Evolutionary conservation across 1,140 invertebrate species (phyloP).

Genomic region (Dendrolimus punctatus): DNA sequence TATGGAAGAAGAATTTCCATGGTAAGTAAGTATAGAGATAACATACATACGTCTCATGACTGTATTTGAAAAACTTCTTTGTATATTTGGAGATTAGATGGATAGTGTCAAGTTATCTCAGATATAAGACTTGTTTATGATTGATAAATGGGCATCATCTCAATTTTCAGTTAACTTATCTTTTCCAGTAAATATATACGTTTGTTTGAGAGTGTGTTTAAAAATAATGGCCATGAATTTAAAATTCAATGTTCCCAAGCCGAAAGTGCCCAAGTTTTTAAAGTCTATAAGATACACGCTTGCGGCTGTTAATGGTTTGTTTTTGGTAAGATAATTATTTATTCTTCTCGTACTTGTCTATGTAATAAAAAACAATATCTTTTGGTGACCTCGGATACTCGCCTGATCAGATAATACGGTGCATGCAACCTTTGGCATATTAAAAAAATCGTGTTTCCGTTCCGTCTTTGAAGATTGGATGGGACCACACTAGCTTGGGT

Average conservation of each 20-base stretch:
- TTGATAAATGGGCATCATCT: conserved; percentile 41
- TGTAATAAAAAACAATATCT: too few relatives aligned
- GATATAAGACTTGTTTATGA: conserved; percentile 41
- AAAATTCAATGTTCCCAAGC: conserved; percentile 26
- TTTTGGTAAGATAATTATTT: conserved; percentile 37
- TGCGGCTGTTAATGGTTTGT: conserved; percentile 41
- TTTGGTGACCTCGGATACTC: too few relatives aligned
- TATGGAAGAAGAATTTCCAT: too few relatives aligned
- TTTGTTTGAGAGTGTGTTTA: conserved; percentile 4
- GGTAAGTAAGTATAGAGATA: too few relatives aligned
- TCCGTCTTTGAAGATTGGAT: too few relatives aligned
- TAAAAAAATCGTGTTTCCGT: too few relatives aligned
- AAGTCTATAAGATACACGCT: conserved; percentile 54
- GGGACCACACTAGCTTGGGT: too few relatives aligned
- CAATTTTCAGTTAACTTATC: conserved; percentile 32
- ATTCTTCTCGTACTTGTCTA: neutral
- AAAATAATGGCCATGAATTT: conserved; percentile 15
- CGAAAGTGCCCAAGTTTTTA: conserved; percentile 26
- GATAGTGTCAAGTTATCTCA: conserved; percentile 51
- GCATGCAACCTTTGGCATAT: too few relatives aligned
- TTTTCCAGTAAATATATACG: conserved; percentile 13
- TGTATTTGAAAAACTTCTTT: neutral
- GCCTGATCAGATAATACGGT: too few relatives aligned
- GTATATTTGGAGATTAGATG: conserved; percentile 33
- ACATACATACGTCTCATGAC: too few relatives aligned